Conservation (phyloP, 2,888 invertebrate species). For the Eupithecia exiguata region DNA sequence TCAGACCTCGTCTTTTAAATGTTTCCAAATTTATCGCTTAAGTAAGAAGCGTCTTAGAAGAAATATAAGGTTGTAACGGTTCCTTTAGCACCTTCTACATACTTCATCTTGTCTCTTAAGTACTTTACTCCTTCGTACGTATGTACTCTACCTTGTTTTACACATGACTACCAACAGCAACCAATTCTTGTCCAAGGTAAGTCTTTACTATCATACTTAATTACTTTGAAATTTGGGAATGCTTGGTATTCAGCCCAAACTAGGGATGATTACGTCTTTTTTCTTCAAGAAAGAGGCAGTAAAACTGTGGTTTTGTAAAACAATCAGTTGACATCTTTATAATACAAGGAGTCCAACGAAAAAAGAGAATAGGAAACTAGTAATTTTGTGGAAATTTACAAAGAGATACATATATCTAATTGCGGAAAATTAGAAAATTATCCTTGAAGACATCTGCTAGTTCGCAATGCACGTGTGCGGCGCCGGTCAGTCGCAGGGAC, state of each 20-base stretch:
- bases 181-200: not conserved
- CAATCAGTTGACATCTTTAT: not conserved
- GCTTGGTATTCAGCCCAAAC: not conserved
- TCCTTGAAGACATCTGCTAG: conserved; percentile 60
- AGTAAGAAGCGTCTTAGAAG: conserved; percentile 52
- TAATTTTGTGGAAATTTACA: not conserved
- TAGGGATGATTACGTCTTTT: not conserved
- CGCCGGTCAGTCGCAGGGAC: conserved; percentile 38
- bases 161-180: not conserved
- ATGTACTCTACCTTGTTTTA: not conserved
- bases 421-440: conserved; percentile 38
- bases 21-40: conserved; percentile 58
- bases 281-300: not conserved
- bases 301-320: not conserved
- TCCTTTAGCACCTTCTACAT: conserved; percentile 5
- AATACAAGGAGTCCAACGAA: not conserved
- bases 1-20: conserved; percentile 58
- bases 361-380: not conserved
- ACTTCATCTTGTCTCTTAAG: not conserved
- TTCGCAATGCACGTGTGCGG: conserved; percentile 52
- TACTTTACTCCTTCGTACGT: not conserved
- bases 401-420: conserved; percentile 5
- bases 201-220: not conserved
- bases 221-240: not conserved
- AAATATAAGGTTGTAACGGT: conserved; percentile 42